Conservation (phyloP, 1,140 invertebrate genomes). For the Anastrepha ludens region DNA sequence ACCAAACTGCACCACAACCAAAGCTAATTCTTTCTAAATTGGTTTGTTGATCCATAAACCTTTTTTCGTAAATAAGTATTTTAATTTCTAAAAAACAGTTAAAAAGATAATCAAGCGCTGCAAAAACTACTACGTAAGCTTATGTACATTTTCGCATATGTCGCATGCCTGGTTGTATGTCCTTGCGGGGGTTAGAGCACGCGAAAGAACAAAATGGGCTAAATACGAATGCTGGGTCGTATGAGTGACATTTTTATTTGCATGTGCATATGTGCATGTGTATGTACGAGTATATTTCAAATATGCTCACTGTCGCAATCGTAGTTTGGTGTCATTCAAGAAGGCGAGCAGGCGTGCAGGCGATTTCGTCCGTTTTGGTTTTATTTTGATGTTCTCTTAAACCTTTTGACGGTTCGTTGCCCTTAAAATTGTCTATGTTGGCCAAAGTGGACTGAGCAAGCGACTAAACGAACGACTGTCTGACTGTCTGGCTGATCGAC, state of each 20-base stretch:
- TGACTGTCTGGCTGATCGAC: not conserved
- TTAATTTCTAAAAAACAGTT: no score
- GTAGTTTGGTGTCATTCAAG: not conserved
- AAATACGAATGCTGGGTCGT: not conserved
- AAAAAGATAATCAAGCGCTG: no score
- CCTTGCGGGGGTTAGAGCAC: no score
- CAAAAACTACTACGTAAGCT: no score
- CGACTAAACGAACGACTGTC: not conserved
- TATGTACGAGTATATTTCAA: not conserved
- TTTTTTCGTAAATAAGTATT: no score
- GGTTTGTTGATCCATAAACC: no score
- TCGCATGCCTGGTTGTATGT: no score
- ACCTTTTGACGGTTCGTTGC: slow-evolving; percentile 3
- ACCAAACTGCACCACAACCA: no score
- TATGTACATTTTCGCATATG: no score
- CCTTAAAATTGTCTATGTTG: not conserved
- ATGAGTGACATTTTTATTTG: slow-evolving; percentile 23
- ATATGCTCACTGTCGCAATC: no score
- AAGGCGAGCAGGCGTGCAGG: not conserved
- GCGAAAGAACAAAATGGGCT: not conserved
- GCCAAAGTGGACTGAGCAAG: not conserved
- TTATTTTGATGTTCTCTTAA: not conserved
- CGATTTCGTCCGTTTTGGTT: not conserved
- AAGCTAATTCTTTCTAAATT: no score
- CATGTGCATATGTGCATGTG: not conserved